Percentiles rank a stretch among this genome's conserved stretches.
phyloP scores from a whole-genome alignment of 1,140 invertebrate genomes.

The Bombus difficillimus region DNA sequence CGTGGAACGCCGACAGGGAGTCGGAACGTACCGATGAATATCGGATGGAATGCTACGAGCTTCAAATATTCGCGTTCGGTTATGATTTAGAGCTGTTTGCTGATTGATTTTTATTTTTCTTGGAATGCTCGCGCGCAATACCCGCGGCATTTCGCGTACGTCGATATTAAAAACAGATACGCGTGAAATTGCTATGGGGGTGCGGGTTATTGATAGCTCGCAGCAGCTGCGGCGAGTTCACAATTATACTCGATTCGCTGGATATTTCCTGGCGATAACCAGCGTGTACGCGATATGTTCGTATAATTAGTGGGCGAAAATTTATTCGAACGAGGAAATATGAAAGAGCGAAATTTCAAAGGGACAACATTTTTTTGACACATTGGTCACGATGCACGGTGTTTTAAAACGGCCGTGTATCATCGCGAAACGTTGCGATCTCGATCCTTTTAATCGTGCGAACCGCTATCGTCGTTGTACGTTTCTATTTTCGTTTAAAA shows the following conservation, averaged over 20 bases:
- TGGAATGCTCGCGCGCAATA: conserved; percentile 23
- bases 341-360: neutral
- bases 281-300: neutral
- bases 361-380: neutral
- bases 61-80: conserved; percentile 45
- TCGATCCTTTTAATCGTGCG: too few species aligned
- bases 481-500: neutral
- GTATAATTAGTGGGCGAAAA: neutral
- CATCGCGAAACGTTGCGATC: too few species aligned
- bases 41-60: conserved; percentile 38
- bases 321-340: neutral
- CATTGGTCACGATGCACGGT: neutral
- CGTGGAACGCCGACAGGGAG: conserved; percentile 46
- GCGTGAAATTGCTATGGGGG: conserved; percentile 10
- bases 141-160: neutral
- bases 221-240: neutral
- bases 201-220: conserved; percentile 10
- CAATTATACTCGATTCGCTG: neutral
- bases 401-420: too few species aligned
- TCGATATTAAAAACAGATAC: conserved; percentile 31
- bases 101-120: conserved; percentile 41
- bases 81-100: conserved; percentile 44
- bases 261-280: neutral
- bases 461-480: neutral
- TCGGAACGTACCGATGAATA: conserved; percentile 55